phyloP scores from a whole-genome alignment of 2,888 invertebrate species.

The Heteromurus nitidus region DNA sequence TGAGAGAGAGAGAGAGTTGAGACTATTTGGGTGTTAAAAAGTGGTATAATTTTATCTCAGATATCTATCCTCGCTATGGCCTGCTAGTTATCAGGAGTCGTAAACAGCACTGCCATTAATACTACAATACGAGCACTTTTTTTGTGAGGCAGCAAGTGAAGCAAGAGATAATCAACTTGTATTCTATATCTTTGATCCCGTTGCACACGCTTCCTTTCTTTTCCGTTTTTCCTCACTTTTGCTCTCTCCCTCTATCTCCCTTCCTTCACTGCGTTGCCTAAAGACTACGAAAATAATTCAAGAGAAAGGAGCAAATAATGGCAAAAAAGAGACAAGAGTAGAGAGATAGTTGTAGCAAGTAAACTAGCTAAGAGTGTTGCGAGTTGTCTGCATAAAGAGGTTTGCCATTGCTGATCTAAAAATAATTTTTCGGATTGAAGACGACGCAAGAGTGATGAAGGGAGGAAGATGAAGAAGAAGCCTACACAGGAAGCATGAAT shows the following conservation, averaged over 20 bases:
- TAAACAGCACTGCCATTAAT: neutral
- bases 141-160: no score
- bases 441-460: slow-evolving; percentile 10
- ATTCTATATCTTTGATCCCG: neutral
- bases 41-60: slow-evolving; percentile 48
- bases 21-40: neutral
- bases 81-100: slow-evolving; percentile 33
- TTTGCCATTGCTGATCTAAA: slow-evolving; percentile 59
- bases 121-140: slow-evolving; percentile 26
- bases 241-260: no score
- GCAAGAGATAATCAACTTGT: slow-evolving; percentile 52
- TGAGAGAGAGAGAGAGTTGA: slow-evolving; percentile 1
- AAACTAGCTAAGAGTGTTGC: slow-evolving; percentile 14
- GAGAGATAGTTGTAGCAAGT: slow-evolving; percentile 4
- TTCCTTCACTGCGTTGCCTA: slow-evolving; percentile 42
- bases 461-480: slow-evolving; percentile 27
- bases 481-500: slow-evolving; percentile 61
- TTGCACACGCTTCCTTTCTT: slow-evolving; percentile 26
- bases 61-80: slow-evolving; percentile 37
- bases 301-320: slow-evolving; percentile 60
- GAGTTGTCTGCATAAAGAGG: slow-evolving; percentile 14
- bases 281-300: slow-evolving; percentile 61
- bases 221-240: slow-evolving; percentile 49
- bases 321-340: slow-evolving; percentile 37
- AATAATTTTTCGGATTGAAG: slow-evolving; percentile 59